phyloP scores from a whole-genome alignment of 2,888 invertebrate genomes.

The Nowickia ferox region DNA sequence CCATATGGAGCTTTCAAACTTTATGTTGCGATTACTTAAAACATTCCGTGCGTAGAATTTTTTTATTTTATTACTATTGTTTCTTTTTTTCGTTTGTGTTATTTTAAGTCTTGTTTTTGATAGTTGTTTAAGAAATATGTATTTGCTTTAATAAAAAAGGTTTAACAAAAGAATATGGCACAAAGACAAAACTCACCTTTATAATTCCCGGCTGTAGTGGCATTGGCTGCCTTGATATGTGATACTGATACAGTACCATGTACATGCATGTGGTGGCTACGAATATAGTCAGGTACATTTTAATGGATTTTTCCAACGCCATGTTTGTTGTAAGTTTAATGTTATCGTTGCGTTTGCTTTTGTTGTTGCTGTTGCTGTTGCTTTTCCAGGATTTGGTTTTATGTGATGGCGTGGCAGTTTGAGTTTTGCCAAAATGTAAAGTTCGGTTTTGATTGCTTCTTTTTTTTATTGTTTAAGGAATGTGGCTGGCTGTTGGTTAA shows the following conservation, averaged over 20 bases:
- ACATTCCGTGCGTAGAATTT: constrained; percentile 33
- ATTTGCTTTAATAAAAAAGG: constrained; percentile 7
- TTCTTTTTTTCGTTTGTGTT: not conserved
- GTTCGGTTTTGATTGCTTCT: not conserved
- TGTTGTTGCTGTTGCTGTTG: not conserved
- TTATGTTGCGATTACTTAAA: constrained; percentile 34
- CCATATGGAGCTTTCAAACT: constrained; percentile 22
- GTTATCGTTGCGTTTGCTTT: not conserved
- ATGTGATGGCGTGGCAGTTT: constrained; percentile 14
- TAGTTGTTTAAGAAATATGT: constrained; percentile 4
- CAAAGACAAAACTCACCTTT: constrained; percentile 78
- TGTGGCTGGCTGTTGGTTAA: not conserved
- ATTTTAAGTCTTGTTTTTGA: constrained; percentile 14
- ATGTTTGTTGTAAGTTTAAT: constrained; percentile 74
- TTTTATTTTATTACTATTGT: not conserved
- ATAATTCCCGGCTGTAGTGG: constrained; percentile 79
- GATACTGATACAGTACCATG: constrained; percentile 86
- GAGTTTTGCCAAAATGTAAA: constrained; percentile 31
- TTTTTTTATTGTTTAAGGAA: not conserved
- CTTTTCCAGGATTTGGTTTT: not conserved
- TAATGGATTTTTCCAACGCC: constrained; percentile 85
- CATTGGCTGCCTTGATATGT: constrained; percentile 85
- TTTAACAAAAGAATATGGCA: not conserved
- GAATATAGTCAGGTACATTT: constrained; percentile 87
- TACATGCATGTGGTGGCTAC: constrained; percentile 86